These are phyloP conservation scores for Ornithoptera priamus DNA, from an alignment of 2,888 invertebrate genomes.

Conservation along the genomic window DNA sequence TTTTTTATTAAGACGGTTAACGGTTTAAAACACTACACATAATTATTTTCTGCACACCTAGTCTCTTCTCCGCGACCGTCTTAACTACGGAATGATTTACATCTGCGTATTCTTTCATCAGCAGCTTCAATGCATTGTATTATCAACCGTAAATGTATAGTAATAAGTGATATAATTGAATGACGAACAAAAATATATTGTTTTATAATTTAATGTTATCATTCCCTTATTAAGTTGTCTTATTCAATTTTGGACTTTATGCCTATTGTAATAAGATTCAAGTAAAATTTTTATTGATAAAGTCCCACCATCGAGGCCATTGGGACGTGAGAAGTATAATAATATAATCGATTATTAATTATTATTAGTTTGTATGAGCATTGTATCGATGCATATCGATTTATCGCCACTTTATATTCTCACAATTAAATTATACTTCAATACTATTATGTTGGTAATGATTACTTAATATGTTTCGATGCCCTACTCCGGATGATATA, in stretches of 20 bases:
- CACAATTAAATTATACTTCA: too few relatives aligned
- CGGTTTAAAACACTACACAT: too few relatives aligned
- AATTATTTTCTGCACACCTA: too few relatives aligned
- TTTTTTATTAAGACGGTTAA: too few relatives aligned
- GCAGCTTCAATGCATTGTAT: not conserved
- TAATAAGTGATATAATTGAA: not conserved
- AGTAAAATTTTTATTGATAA: slow-evolving; percentile 2
- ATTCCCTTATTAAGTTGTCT: not conserved
- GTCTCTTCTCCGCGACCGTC: too few relatives aligned
- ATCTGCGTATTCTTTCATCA: not conserved
- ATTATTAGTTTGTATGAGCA: slow-evolving; percentile 18
- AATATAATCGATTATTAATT: slow-evolving; percentile 30
- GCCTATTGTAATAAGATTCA: not conserved
- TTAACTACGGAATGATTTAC: not conserved
- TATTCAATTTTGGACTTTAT: slow-evolving; percentile 8
- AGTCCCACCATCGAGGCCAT: slow-evolving; percentile 33
- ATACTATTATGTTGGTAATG: too few relatives aligned
- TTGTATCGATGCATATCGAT: not conserved
- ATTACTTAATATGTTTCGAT: too few relatives aligned
- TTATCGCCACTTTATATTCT: not conserved
- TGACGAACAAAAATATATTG: not conserved
- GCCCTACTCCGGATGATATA: too few relatives aligned
- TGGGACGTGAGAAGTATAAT: slow-evolving; percentile 38
- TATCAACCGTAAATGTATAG: not conserved
- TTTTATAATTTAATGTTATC: slow-evolving; percentile 8